Percentiles rank a stretch among this genome's conserved stretches.
Evolutionary conservation across 2,888 invertebrate species (phyloP).

Genomic region (Lathronympha strigana): DNA sequence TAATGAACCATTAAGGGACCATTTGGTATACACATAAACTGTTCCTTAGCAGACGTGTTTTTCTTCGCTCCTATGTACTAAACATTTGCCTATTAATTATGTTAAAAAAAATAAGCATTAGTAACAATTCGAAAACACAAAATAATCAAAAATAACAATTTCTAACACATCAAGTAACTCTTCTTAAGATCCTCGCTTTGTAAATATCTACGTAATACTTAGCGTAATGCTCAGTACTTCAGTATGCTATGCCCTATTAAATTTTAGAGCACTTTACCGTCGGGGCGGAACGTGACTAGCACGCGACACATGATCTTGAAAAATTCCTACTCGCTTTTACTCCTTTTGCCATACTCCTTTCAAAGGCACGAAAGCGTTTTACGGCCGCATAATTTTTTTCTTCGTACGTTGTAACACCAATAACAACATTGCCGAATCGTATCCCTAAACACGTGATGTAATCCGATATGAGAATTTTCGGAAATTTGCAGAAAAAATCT

Average conservation of each 20-base stretch:
- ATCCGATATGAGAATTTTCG: slow-evolving; percentile 10
- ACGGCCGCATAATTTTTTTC: slow-evolving; percentile 21
- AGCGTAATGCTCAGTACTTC: slow-evolving; percentile 31
- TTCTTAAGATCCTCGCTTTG: slow-evolving; percentile 50
- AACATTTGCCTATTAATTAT: too few relatives aligned
- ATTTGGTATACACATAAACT: too few relatives aligned
- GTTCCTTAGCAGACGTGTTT: too few relatives aligned
- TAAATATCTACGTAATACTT: slow-evolving; percentile 50
- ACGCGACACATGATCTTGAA: slow-evolving; percentile 38
- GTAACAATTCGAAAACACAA: too few relatives aligned
- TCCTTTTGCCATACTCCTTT: slow-evolving; percentile 13
- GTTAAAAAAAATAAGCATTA: too few relatives aligned
- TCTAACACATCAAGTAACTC: not conserved
- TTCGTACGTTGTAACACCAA: slow-evolving; percentile 7
- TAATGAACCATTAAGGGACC: too few relatives aligned
- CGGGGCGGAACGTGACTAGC: slow-evolving; percentile 33
- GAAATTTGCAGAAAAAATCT: slow-evolving; percentile 8
- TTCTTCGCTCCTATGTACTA: too few relatives aligned
- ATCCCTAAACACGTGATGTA: slow-evolving; percentile 5
- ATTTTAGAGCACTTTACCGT: slow-evolving; percentile 37
- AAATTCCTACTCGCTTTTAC: slow-evolving; percentile 27
- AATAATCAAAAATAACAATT: not conserved
- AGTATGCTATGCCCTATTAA: slow-evolving; percentile 35
- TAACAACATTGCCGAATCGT: slow-evolving; percentile 24
- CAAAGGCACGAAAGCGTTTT: slow-evolving; percentile 34